Percentiles rank a stretch among this genome's conserved stretches.
These are phyloP conservation scores for Selenia dentaria DNA, from an alignment of 2,888 invertebrate genomes.

Conservation along the genomic window DNA sequence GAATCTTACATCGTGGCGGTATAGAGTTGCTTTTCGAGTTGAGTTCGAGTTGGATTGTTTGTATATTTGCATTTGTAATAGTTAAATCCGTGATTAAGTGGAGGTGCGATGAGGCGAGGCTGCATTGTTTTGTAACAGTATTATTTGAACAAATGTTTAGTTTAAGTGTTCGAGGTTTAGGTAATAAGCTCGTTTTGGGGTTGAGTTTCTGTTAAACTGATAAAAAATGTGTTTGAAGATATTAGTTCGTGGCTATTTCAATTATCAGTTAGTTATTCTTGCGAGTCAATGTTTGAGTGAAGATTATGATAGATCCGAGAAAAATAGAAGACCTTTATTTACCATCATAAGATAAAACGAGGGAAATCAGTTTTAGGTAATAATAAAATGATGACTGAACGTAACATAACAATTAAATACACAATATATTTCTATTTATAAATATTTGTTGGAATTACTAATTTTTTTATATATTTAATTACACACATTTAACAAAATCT, in stretches of 20 bases:
- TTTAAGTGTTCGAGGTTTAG: constrained; percentile 28
- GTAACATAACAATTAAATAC: too few species aligned
- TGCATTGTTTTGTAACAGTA: constrained; percentile 42
- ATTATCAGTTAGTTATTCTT: constrained; percentile 13
- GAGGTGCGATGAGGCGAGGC: constrained; percentile 42
- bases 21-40: constrained; percentile 35
- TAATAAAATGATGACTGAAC: too few species aligned
- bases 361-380: too few species aligned
- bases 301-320: constrained; percentile 8
- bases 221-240: constrained; percentile 12
- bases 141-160: constrained; percentile 39
- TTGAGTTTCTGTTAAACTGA: constrained; percentile 12
- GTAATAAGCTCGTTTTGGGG: constrained; percentile 39
- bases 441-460: too few species aligned
- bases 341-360: too few species aligned
- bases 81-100: constrained; percentile 55
- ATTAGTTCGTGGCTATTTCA: constrained; percentile 16
- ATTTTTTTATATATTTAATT: too few species aligned
- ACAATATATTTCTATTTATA: too few species aligned
- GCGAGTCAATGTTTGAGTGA: constrained; percentile 9
- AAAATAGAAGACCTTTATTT: not conserved
- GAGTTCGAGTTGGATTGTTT: constrained; percentile 15
- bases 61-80: constrained; percentile 47
- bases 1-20: constrained; percentile 15
- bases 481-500: too few species aligned